phyloP scores from a whole-genome alignment of 2,797 vertebrate genomes.

The Myotis vivesi region DNA sequence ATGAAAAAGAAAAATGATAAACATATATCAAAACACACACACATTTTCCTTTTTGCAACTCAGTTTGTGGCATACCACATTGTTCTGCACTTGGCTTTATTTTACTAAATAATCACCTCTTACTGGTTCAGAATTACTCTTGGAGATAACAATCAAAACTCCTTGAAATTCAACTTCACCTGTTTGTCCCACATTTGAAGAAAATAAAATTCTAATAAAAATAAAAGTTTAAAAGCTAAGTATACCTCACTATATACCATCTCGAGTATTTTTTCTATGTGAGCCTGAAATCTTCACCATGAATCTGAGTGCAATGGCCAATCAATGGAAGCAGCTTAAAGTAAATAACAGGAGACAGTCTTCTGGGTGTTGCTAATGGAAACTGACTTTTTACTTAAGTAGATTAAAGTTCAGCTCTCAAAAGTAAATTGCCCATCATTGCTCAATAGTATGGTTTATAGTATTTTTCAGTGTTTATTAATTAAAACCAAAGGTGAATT shows the following conservation, averaged over 20 bases:
- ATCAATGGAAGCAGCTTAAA: slow-evolving; percentile 37
- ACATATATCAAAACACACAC: background rate
- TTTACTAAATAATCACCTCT: background rate
- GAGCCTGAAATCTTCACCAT: background rate
- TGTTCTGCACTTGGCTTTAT: background rate
- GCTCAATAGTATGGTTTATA: background rate
- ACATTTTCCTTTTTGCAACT: background rate
- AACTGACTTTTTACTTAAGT: background rate
- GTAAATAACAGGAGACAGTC: background rate
- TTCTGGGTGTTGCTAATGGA: background rate
- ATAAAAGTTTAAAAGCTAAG: background rate
- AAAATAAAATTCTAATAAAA: background rate
- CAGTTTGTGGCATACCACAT: no score
- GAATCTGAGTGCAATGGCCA: background rate
- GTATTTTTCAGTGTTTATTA: slow-evolving; percentile 24
- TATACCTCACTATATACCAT: background rate
- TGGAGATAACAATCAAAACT: background rate
- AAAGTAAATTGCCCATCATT: background rate
- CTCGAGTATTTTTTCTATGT: background rate
- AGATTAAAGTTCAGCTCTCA: slow-evolving; percentile 25
- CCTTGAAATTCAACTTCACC: background rate
- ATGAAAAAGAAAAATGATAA: background rate
- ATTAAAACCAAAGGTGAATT: background rate
- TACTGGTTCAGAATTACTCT: background rate
- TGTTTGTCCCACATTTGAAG: background rate